These are phyloP conservation scores for Paguma larvata DNA, from an alignment of 2,797 vertebrate species.

Conservation along the genomic window DNA sequence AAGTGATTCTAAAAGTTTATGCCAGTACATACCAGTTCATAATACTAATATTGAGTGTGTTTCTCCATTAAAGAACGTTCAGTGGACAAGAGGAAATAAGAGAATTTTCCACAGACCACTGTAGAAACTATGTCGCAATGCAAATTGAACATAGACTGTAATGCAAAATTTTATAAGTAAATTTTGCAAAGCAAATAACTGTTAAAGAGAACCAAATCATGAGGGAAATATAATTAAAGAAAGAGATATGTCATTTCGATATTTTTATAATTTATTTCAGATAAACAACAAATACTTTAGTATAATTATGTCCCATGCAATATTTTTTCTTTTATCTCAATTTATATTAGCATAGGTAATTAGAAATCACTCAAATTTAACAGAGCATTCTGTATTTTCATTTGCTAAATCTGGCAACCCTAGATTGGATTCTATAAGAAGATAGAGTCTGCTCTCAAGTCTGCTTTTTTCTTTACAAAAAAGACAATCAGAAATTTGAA, in stretches of 20 bases:
- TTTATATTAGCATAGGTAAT: neutral
- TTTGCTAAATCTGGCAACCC: neutral
- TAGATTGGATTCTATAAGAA: neutral
- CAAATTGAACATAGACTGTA: neutral
- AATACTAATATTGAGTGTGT: neutral
- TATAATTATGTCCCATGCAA: neutral
- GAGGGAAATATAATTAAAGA: neutral
- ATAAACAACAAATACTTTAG: neutral
- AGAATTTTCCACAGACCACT: neutral
- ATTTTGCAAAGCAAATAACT: neutral
- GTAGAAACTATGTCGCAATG: neutral
- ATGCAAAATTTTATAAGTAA: neutral
- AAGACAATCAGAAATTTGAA: neutral
- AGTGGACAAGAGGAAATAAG: neutral
- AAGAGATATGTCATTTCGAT: neutral
- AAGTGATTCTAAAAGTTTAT: neutral
- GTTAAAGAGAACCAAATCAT: neutral
- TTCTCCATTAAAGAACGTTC: neutral
- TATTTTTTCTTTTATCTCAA: neutral
- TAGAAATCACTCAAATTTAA: neutral
- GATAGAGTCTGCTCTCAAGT: neutral
- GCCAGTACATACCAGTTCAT: neutral
- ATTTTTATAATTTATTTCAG: neutral
- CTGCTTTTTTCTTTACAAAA: neutral
- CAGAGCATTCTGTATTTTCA: neutral